Evolutionary conservation across 2,797 vertebrate genomes (phyloP).

Genomic region (Paedocypris micromegethes): DNA sequence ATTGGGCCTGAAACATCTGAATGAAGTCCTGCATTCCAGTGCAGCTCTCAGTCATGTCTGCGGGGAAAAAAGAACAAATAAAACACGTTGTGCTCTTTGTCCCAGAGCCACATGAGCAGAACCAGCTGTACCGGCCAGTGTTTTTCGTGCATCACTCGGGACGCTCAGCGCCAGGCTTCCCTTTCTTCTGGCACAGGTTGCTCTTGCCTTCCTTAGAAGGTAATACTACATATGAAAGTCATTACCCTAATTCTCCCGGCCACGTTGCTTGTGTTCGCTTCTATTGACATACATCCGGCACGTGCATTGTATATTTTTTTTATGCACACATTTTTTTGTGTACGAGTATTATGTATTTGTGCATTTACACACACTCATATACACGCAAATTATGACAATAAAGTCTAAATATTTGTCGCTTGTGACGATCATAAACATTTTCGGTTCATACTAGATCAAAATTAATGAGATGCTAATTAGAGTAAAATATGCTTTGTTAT

Average conservation of each 20-base stretch:
- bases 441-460: too few species aligned
- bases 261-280: constrained; percentile 64
- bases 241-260: constrained; percentile 68
- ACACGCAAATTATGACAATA: too few species aligned
- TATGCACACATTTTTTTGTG: too few species aligned
- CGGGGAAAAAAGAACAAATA: constrained; percentile 2
- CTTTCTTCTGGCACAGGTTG: constrained; percentile 47
- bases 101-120: constrained; percentile 32
- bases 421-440: too few species aligned
- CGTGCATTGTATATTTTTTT: too few species aligned
- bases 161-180: constrained; percentile 44
- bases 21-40: constrained; percentile 3
- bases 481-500: too few species aligned
- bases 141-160: constrained; percentile 52
- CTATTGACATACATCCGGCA: constrained; percentile 39
- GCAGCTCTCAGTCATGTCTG: background rate
- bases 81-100: constrained; percentile 11
- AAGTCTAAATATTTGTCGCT: too few species aligned
- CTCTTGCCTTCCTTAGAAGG: constrained; percentile 47
- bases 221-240: constrained; percentile 68
- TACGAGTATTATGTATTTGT: too few species aligned
- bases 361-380: too few species aligned
- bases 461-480: too few species aligned
- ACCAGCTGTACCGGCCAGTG: constrained; percentile 58
- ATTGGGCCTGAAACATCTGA: constrained; percentile 16